These are phyloP conservation scores for Equus przewalskii DNA, from an alignment of 2,113 vertebrate species.

Conservation along the genomic window DNA sequence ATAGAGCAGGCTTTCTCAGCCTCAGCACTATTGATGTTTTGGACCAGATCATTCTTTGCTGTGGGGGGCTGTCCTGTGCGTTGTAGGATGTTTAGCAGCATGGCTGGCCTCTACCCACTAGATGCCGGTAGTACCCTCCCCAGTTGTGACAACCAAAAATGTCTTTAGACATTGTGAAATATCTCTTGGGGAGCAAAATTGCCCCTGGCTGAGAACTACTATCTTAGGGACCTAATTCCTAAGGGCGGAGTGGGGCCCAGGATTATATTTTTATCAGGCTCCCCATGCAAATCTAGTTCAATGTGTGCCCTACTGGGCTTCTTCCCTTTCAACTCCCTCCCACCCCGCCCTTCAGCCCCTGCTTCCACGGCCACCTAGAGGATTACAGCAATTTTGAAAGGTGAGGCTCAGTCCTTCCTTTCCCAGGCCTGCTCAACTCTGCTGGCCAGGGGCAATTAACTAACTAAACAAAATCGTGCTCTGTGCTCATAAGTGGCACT, in stretches of 20 bases:
- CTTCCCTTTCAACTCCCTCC: not conserved
- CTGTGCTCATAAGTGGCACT: not conserved
- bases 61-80: not conserved
- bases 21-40: not conserved
- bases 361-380: not conserved
- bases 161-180: not conserved
- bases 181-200: not conserved
- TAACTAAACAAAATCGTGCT: not conserved
- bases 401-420: not conserved
- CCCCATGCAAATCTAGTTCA: not conserved
- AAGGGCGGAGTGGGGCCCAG: not conserved
- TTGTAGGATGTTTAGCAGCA: not conserved
- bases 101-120: not conserved
- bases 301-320: fast-evolving
- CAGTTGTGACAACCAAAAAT: not conserved
- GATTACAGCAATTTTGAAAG: not conserved
- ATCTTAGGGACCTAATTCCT: not conserved
- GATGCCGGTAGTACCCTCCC: not conserved
- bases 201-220: not conserved
- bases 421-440: not conserved
- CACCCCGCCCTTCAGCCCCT: not conserved
- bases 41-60: not conserved
- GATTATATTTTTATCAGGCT: not conserved
- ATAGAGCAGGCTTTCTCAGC: not conserved
- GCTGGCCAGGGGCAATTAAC: not conserved